phyloP scores from a whole-genome alignment of 2,888 invertebrate species.

The Spilosoma lubricipeda region DNA sequence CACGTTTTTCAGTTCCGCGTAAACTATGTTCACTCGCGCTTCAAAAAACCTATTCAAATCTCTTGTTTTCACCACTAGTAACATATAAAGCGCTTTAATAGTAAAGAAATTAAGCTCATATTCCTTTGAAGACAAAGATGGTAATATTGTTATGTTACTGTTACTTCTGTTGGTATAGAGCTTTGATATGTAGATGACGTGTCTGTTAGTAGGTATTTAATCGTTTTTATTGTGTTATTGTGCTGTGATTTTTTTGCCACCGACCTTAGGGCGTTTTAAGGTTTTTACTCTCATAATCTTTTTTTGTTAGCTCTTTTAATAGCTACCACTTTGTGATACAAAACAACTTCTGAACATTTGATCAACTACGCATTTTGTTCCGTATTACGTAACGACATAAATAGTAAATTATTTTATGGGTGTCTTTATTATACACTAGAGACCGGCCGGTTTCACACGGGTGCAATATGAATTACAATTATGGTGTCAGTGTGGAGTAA shows the following conservation, averaged over 20 bases:
- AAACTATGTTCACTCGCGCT: background rate
- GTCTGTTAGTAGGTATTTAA: background rate
- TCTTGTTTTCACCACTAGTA: background rate
- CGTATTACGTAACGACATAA: background rate
- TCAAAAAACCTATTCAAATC: background rate
- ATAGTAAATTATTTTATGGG: background rate
- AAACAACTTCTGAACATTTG: background rate
- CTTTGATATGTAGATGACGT: conserved; percentile 1
- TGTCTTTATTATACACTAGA: background rate
- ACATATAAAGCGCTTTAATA: background rate
- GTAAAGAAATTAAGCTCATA: background rate
- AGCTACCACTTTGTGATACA: background rate
- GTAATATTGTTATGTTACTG: background rate
- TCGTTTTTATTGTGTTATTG: background rate
- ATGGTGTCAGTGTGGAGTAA: too few species aligned
- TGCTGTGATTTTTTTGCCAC: background rate
- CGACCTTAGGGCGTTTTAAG: background rate
- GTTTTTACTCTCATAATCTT: background rate
- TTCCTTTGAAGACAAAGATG: background rate
- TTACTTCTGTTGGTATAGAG: background rate
- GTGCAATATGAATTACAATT: too few species aligned
- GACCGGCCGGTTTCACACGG: too few species aligned
- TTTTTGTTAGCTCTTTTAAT: background rate
- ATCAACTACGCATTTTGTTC: background rate
- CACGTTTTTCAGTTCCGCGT: background rate